These are phyloP conservation scores for Thamnophis sirtalis DNA, from an alignment of 2,113 vertebrate species.

Conservation along the genomic window DNA sequence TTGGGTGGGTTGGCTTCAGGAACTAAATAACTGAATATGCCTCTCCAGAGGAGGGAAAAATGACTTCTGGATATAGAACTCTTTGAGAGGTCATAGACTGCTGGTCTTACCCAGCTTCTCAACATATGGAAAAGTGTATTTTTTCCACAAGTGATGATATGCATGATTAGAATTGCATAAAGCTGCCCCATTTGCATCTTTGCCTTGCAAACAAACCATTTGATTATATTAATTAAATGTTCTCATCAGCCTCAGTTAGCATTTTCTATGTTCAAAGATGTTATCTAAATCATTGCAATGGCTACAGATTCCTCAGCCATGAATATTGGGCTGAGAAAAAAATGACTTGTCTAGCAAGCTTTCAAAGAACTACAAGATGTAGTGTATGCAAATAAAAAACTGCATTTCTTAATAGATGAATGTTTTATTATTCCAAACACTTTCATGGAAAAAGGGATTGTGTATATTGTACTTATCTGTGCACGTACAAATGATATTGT, in stretches of 20 bases:
- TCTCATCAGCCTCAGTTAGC: not conserved
- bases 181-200: not conserved
- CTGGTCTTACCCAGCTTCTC: not conserved
- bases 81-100: not conserved
- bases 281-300: not conserved
- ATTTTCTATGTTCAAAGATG: not conserved
- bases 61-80: not conserved
- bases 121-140: not conserved
- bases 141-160: not conserved
- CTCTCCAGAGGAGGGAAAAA: not conserved
- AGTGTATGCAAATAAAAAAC: not conserved
- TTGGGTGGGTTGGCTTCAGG: conserved; percentile 4
- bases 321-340: not conserved
- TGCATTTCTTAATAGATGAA: not conserved
- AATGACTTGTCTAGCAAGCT: not conserved
- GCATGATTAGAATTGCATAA: not conserved
- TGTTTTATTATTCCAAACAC: not conserved
- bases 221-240: not conserved
- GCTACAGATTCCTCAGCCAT: not conserved
- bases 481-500: not conserved
- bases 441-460: not conserved
- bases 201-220: not conserved
- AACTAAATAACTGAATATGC: not conserved
- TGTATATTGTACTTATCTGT: not conserved
- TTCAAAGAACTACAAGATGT: not conserved